These are phyloP conservation scores for Sphaeramia orbicularis DNA, from an alignment of 2,797 vertebrate species.

Conservation along the genomic window DNA sequence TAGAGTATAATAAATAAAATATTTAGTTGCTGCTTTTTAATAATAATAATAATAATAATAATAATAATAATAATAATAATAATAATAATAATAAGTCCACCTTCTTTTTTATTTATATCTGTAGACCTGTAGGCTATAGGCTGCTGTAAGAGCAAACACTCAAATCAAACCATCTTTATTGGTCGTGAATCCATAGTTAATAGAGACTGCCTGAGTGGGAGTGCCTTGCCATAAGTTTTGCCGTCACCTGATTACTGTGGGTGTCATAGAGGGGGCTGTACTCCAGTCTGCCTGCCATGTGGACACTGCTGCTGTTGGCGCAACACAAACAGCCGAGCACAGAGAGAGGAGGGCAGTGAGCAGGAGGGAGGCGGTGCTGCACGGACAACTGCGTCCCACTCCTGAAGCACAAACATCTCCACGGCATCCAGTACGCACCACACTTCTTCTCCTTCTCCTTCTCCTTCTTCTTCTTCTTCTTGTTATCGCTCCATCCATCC, in stretches of 20 bases:
- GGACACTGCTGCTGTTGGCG: slow-evolving; percentile 80
- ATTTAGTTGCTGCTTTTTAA: background rate
- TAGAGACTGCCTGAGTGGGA: slow-evolving; percentile 87
- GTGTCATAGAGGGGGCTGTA: slow-evolving; percentile 79
- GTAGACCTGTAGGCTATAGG: slow-evolving; percentile 32
- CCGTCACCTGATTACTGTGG: slow-evolving; percentile 89
- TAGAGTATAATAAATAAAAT: slow-evolving; percentile 4
- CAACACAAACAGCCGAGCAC: slow-evolving; percentile 70
- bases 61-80: too few relatives aligned
- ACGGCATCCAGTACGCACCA: slow-evolving; percentile 21
- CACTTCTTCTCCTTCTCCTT: too few relatives aligned
- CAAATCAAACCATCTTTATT: slow-evolving; percentile 60
- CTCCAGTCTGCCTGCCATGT: slow-evolving; percentile 78
- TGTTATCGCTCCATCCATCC: slow-evolving; percentile 19
- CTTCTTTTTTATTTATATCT: background rate
- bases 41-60: too few relatives aligned
- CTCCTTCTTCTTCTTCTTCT: slow-evolving; percentile 6
- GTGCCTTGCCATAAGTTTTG: slow-evolving; percentile 89
- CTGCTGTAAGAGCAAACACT: slow-evolving; percentile 25
- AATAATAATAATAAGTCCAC: background rate
- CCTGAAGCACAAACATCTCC: slow-evolving; percentile 48
- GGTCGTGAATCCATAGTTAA: slow-evolving; percentile 86
- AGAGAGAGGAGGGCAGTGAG: slow-evolving; percentile 60
- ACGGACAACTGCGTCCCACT: slow-evolving; percentile 64
- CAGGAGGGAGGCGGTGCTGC: slow-evolving; percentile 62